These are phyloP conservation scores for Apis dorsata DNA, from an alignment of 1,140 invertebrate species.

Conservation along the genomic window DNA sequence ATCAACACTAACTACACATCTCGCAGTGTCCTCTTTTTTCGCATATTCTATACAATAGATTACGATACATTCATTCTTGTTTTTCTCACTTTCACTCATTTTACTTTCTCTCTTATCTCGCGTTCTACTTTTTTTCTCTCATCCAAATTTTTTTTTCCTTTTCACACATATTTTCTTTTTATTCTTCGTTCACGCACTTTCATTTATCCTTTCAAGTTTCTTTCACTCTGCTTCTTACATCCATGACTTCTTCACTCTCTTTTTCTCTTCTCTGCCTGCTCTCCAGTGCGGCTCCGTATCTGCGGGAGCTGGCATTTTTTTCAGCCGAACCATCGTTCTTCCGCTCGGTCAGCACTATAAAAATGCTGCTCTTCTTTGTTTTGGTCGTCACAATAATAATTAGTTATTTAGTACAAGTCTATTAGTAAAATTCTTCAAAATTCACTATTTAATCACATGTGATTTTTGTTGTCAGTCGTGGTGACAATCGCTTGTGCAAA, in stretches of 20 bases:
- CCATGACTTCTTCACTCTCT: constrained; percentile 10
- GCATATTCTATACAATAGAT: constrained; percentile 72
- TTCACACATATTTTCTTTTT: not conserved
- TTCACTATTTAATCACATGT: constrained; percentile 78
- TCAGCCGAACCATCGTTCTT: constrained; percentile 41
- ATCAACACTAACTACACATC: constrained; percentile 72
- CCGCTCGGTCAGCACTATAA: constrained; percentile 51
- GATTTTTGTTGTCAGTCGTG: constrained; percentile 76
- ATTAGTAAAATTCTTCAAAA: constrained; percentile 78
- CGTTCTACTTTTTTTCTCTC: not conserved
- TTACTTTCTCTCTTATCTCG: not conserved
- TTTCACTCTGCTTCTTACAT: constrained; percentile 18
- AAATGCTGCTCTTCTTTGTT: constrained; percentile 61
- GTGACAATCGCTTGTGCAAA: constrained; percentile 76
- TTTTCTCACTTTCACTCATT: constrained; percentile 36
- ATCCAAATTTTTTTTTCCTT: not conserved
- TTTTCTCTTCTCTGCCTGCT: constrained; percentile 24
- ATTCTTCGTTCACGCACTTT: not conserved
- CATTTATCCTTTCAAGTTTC: not conserved
- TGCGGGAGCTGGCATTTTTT: constrained; percentile 32
- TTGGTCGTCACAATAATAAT: constrained; percentile 78
- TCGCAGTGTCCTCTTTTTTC: constrained; percentile 33
- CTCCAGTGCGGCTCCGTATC: constrained; percentile 49
- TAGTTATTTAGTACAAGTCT: constrained; percentile 76
- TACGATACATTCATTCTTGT: constrained; percentile 48